Percentiles rank a stretch among this genome's conserved stretches.
phyloP scores from a whole-genome alignment of 1,140 invertebrate species.

The Calliphora vicina region DNA sequence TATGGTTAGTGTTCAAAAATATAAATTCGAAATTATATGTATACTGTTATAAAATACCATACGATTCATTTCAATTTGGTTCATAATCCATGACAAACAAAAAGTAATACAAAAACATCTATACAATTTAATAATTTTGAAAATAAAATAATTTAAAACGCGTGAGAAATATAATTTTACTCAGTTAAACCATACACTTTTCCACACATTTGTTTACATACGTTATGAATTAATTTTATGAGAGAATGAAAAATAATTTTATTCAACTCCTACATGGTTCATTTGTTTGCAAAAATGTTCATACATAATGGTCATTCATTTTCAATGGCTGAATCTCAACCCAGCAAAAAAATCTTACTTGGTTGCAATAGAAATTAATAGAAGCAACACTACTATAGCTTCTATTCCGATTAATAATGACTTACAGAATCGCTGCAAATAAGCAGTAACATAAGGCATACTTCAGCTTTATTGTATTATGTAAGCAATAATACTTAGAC shows the following conservation, averaged over 20 bases:
- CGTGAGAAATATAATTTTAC: conserved; percentile 6
- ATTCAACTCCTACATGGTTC: neutral
- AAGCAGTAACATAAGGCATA: too few relatives aligned
- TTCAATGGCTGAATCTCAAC: neutral
- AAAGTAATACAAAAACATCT: too few relatives aligned
- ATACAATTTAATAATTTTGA: neutral
- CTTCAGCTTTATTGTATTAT: too few relatives aligned
- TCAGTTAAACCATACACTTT: neutral
- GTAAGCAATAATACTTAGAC: too few relatives aligned
- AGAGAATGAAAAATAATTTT: neutral
- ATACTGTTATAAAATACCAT: too few relatives aligned
- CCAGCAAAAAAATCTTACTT: too few relatives aligned
- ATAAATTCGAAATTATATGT: too few relatives aligned
- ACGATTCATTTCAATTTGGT: neutral
- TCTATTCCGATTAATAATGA: too few relatives aligned
- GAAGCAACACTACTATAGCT: too few relatives aligned
- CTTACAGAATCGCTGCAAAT: too few relatives aligned
- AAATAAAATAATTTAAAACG: neutral
- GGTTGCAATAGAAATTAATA: too few relatives aligned
- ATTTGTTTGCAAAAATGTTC: neutral
- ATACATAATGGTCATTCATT: neutral
- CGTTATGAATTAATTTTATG: neutral
- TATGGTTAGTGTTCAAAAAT: too few relatives aligned
- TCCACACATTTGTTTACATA: neutral
- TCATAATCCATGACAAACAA: neutral